Evolutionary conservation across 2,797 vertebrate genomes (phyloP).

Genomic region (Phoeniculus purpureus): DNA sequence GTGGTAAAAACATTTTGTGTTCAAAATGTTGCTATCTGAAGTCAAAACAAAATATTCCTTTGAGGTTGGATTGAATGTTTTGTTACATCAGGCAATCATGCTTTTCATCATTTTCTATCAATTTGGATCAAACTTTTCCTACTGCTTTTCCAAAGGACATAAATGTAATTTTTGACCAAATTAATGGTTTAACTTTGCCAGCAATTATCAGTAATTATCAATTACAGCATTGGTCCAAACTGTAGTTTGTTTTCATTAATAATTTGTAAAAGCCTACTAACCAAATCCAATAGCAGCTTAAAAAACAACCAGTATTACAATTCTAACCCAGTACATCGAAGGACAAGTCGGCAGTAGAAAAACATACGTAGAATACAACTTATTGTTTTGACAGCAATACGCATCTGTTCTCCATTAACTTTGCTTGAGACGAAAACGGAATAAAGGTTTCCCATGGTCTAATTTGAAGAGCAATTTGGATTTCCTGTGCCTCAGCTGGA

Average conservation of each 20-base stretch:
- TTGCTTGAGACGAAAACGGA: conserved; percentile 37
- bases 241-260: neutral
- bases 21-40: neutral
- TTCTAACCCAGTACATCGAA: neutral
- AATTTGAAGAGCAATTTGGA: conserved; percentile 71
- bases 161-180: neutral
- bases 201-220: neutral
- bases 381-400: conserved; percentile 22
- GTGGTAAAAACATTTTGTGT: neutral
- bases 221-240: neutral
- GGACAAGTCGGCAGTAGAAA: conserved; percentile 7
- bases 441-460: conserved; percentile 58
- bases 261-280: neutral
- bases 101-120: neutral
- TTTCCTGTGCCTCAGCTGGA: conserved; percentile 63
- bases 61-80: neutral
- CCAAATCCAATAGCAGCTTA: neutral
- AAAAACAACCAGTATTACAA: neutral
- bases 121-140: neutral
- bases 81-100: neutral
- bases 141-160: neutral
- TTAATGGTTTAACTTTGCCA: neutral
- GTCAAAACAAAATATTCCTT: neutral
- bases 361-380: neutral
- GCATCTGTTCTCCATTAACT: conserved; percentile 74